Evolutionary conservation across 2,797 vertebrate genomes (phyloP), one percentile per base, ranked within the genome.

Genomic region (Chelonia mydas): DNA sequence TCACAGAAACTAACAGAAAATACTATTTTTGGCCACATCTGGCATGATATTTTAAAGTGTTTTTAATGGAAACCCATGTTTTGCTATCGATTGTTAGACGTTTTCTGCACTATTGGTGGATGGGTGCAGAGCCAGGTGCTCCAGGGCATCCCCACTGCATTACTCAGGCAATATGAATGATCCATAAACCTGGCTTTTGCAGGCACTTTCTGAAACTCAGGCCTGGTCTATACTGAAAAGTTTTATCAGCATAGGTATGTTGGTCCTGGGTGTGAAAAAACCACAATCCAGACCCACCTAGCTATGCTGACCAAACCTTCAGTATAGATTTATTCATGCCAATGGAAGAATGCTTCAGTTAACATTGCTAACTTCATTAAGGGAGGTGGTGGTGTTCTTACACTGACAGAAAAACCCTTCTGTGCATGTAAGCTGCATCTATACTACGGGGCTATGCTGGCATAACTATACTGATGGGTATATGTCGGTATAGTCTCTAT

Each of bases 71-170:
- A 80, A 1, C 28, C 5, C 15, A 17, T 49, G 74, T 15, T 77
- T 47, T 77, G 45, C 25, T 77, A 77, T 27, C 2, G 11, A 1
- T 0, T 0, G 65, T 19, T 31, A 11, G 78, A 47, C 37, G 27
- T 37, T 11, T 3, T 31, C 5, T 12, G 15, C 11, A 16, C 74
- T 93, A 89, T 80, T 90, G 84, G 31, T 80, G 54, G 87, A 33
- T 23, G 53, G 2, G 33, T 88, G 45, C 45, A 81, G 81, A 87
- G 16, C 65, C 50, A 59, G 21, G 59, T 78, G 81, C 92, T 45
- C 7, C 68, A 10, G 9, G 8, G 5, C 1, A 13, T 19, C 76
- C 91, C 76, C 17, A 57, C 45, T 50, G 2, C n/a, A 55, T 15
- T 88, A 4, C 7, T 91, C 31, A 79, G 50, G 83, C 3, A 47